Conservation (phyloP, 1,140 invertebrate genomes). For the Melipona quadrifasciata region DNA sequence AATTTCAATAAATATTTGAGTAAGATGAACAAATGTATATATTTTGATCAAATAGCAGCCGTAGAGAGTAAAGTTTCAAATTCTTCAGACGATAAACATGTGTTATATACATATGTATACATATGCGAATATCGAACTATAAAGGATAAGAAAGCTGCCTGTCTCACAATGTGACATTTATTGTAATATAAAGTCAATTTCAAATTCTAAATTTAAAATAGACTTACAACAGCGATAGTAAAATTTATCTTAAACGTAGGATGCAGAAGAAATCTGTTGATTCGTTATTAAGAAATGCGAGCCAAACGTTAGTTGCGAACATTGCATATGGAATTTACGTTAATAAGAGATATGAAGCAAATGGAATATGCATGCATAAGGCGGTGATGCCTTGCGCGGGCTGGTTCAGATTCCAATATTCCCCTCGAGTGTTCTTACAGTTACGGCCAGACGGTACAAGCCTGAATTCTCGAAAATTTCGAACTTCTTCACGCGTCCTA, state of each 20-base stretch:
- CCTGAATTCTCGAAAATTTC: slow-evolving; percentile 18
- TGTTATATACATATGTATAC: too few relatives aligned
- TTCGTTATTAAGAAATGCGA: not conserved
- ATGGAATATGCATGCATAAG: slow-evolving; percentile 47
- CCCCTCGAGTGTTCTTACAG: not conserved
- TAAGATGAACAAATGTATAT: not conserved
- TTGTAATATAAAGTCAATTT: too few relatives aligned
- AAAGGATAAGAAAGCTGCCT: not conserved
- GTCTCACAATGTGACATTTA: not conserved
- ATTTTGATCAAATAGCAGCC: too few relatives aligned
- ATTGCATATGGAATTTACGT: slow-evolving; percentile 4
- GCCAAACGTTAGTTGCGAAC: too few relatives aligned
- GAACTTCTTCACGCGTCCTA: slow-evolving; percentile 8
- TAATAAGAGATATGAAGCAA: slow-evolving; percentile 28
- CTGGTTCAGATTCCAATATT: slow-evolving; percentile 39
- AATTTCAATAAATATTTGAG: not conserved
- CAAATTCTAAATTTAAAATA: too few relatives aligned
- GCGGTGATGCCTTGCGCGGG: slow-evolving; percentile 20
- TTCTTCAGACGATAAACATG: not conserved
- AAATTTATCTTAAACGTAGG: not conserved
- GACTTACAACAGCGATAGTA: not conserved
- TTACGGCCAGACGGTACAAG: slow-evolving; percentile 17
- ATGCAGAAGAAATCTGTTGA: not conserved
- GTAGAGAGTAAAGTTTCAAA: not conserved
- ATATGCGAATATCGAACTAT: not conserved